phyloP scores from a whole-genome alignment of 1,140 invertebrate species.

The Drosophila nebulosa region DNA sequence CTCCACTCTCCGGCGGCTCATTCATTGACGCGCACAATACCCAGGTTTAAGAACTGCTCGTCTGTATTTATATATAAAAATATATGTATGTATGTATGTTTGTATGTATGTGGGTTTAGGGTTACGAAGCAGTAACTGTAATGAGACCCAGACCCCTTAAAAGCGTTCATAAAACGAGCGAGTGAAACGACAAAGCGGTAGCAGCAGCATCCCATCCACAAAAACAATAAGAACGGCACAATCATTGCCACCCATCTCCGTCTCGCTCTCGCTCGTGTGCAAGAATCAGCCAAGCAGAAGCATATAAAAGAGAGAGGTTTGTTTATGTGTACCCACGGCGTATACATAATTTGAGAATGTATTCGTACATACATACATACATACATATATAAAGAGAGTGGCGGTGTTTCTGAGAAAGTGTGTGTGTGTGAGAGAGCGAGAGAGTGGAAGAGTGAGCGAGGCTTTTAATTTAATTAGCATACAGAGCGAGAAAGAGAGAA shows the following conservation, averaged over 20 bases:
- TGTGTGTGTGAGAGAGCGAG: conserved; percentile 9
- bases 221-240: conserved; percentile 61
- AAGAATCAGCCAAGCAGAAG: neutral
- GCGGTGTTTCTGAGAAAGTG: neutral
- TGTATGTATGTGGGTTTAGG: conserved; percentile 31
- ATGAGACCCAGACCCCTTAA: conserved; percentile 21
- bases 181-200: conserved; percentile 44
- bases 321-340: neutral
- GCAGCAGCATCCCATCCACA: conserved; percentile 37
- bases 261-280: conserved; percentile 48
- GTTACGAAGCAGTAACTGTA: conserved; percentile 44
- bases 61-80: no score
- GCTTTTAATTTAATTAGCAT: conserved; percentile 43
- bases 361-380: no score
- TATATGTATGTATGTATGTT: neutral
- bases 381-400: conserved; percentile 20
- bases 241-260: conserved; percentile 61
- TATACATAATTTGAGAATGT: neutral
- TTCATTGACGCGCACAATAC: conserved; percentile 37
- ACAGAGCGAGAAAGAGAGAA: conserved; percentile 1
- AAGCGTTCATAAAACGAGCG: conserved; percentile 35
- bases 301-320: conserved; percentile 6
- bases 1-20: conserved; percentile 21
- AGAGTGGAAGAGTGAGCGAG: conserved; percentile 7
- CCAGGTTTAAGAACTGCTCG: conserved; percentile 21